These are phyloP conservation scores for Lasioglossum calceatum DNA, from an alignment of 2,888 invertebrate species.

Conservation along the genomic window DNA sequence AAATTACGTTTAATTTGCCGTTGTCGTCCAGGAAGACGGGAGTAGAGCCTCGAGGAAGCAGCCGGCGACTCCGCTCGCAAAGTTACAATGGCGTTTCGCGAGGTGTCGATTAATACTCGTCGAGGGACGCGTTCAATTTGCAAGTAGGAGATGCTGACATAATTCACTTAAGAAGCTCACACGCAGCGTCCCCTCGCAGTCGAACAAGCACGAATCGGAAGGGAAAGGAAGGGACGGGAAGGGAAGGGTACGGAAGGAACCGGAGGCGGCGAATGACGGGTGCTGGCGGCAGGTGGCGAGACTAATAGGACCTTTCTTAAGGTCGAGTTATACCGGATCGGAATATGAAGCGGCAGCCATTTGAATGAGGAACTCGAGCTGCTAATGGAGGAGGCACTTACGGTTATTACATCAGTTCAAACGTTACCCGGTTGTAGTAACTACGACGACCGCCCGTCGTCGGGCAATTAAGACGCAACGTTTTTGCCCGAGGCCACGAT, in stretches of 20 bases:
- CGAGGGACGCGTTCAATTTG: conserved; percentile 60
- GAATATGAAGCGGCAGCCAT: conserved; percentile 68
- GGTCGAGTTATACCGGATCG: conserved; percentile 65
- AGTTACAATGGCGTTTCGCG: conserved; percentile 51
- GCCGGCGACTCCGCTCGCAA: conserved; percentile 24
- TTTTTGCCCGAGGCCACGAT: conserved; percentile 36
- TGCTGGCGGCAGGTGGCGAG: conserved; percentile 69
- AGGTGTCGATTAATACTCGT: conserved; percentile 67
- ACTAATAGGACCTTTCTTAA: conserved; percentile 73
- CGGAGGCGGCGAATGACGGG: conserved; percentile 46
- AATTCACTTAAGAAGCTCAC: conserved; percentile 66
- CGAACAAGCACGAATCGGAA: conserved; percentile 27
- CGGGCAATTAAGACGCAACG: conserved; percentile 58
- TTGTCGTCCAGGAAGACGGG: neutral
- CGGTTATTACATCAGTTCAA: conserved; percentile 69
- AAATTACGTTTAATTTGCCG: neutral
- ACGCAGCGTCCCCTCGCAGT: conserved; percentile 54
- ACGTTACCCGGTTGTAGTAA: conserved; percentile 37
- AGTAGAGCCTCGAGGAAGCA: neutral
- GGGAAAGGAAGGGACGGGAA: conserved; percentile 1
- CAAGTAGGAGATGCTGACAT: conserved; percentile 55
- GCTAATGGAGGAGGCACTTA: conserved; percentile 71
- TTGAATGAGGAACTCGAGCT: conserved; percentile 68
- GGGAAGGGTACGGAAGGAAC: neutral
- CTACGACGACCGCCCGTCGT: conserved; percentile 11